Base-by-base conservation (phyloP, 2,888 invertebrate species). In the Dasysyrphus albostriatus region DNA sequence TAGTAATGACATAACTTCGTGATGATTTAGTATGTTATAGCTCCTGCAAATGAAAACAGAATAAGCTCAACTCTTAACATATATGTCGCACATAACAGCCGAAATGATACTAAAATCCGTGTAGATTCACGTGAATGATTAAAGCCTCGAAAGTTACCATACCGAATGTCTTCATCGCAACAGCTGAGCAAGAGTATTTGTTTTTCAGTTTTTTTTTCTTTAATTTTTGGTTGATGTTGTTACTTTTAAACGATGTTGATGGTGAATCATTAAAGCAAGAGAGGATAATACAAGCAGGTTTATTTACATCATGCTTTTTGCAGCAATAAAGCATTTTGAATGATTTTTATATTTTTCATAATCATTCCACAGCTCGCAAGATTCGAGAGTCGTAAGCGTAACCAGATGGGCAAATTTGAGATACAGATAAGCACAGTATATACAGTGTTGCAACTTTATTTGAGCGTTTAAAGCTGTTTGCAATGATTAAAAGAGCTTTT, bases 101-200 rank as follows among this genome's bases (percentile, higher is more conserved):
- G 47, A 79, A 83, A 74, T 74, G 78, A 42, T 69, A 83, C 78
- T 74, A 69, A 73, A 67, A 67, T 34, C 67, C 49, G 4, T 74
- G 69, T 42, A 51, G 77, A 73, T 77, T 67, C 44, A 81, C 16
- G 61, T 51, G 73, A 67, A 34, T 58, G 70, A 82, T 77, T 51
- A 73, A 76, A 72, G 29, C 63, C 78, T 74, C 47, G 61, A 69
- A 78, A 59, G 73, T 49, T 49, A 83, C 14, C 32, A 9, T 44
- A 47, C 65, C 49, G 24, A 24, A 39, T 61, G 24, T 39, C 14
- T 39, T 19, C 7, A 47, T 74, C 67, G 63, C 63, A 63, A 34
- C 73, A 24, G 51, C 63, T 69, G 39, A 70, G 19, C 61, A 32
- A 78, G 54, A 70, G 42, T 24, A 49, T 42, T 14, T 49, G 19